Evolutionary conservation across 2,888 invertebrate genomes (phyloP).

Genomic region (Lacanobia wlatinum): DNA sequence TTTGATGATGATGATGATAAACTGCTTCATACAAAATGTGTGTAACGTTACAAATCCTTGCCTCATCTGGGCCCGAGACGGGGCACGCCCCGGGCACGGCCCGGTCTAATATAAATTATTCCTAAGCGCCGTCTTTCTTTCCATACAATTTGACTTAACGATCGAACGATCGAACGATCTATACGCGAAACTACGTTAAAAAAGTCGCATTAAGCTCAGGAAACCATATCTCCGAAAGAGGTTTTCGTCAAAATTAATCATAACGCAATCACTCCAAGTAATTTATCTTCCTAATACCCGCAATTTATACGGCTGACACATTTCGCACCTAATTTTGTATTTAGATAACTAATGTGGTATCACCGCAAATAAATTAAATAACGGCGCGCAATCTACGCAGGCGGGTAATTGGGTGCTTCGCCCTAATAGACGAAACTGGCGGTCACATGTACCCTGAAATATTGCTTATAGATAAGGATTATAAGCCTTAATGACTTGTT

Average conservation of each 20-base stretch:
- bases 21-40: no score
- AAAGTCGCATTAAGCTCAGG: no score
- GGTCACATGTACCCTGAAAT: constrained; percentile 22
- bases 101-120: no score
- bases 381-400: constrained; percentile 32
- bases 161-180: no score
- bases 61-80: no score
- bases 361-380: constrained; percentile 52
- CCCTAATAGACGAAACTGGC: constrained; percentile 15
- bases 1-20: no score
- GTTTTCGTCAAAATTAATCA: constrained; percentile 6
- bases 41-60: no score
- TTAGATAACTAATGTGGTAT: constrained; percentile 33
- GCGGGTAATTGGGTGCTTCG: constrained; percentile 39
- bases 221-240: neutral
- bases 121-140: no score
- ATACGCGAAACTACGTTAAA: no score
- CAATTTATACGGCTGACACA: constrained; percentile 18
- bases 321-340: constrained; percentile 47
- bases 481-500: neutral
- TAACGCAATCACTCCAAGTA: constrained; percentile 4
- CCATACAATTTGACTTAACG: no score
- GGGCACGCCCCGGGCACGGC: no score
- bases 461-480: constrained; percentile 34
- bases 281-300: constrained; percentile 24